Evolutionary conservation across 2,888 invertebrate species (phyloP), one percentile per base, ranked within the genome.

Genomic region (Lycocerus yunnanus): DNA sequence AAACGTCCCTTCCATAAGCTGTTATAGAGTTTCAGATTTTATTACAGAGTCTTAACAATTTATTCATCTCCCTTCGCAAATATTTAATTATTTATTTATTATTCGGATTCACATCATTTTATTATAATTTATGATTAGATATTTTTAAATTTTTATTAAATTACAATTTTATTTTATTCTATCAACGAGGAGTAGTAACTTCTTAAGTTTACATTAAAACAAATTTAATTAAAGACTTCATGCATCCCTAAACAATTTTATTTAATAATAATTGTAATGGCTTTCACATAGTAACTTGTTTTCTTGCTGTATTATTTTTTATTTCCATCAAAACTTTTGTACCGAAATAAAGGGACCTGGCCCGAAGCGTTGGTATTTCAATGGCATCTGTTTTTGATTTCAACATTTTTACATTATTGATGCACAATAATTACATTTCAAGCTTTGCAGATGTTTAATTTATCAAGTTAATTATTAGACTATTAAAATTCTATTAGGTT

Each of bases 1-100:
- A 75, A 75, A 75, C 75, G 72, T 69, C 72, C 75, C 75, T 75
- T 75, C 60, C 71, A 75, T 75, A 75, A 72, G 72, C 43, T 43
- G 43, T 69, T 72, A 72, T 72, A 63, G 75, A 70, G 69, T 75
- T 75, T 75, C 75, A 67, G 75, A 72, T 72, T 75, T 69, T 70
- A 63, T 60, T 69, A 61, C 65, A 69, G 67, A n/a, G 43, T n/a
- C 43, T 43, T 43, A 43, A 43, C 43, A 43, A 43, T n/a, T 43
- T 43, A 43, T 43, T 43, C 43, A 43, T 43, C 43, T 13, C 43
- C 1, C 43, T 43, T 43, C n/a, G n/a, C 6, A 43, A 43, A n/a
- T 43, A 43, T 43, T n/a, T 43, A 43, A 43, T 43, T 43, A n/a
- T 43, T 43, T 43, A 43, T 43, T n/a, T 43, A 43, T 43, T 43